Percentiles rank a stretch among this genome's conserved stretches.
phyloP scores from a whole-genome alignment of 2,888 invertebrate species.

The Tiphia femorata region DNA sequence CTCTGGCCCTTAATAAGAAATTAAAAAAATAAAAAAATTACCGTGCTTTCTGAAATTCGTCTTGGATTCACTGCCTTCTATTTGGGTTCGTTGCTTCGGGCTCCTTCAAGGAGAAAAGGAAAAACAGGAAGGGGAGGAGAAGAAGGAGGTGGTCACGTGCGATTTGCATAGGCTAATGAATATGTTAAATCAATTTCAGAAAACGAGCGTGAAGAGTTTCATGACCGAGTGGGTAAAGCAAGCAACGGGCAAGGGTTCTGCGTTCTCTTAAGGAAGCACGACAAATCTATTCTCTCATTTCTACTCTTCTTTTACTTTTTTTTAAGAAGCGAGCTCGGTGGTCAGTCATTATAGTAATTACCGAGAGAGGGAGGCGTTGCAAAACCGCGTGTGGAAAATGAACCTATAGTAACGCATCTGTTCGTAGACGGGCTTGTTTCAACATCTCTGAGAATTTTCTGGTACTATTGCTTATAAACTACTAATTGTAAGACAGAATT shows the following conservation, averaged over 20 bases:
- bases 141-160: constrained; percentile 1
- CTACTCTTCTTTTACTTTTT: too few relatives aligned
- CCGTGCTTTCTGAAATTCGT: not conserved
- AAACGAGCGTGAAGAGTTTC: too few relatives aligned
- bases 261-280: too few relatives aligned
- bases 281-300: too few relatives aligned
- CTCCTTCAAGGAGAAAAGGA: constrained; percentile 1
- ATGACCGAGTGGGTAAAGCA: constrained; percentile 44
- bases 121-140: not conserved
- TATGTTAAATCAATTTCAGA: constrained; percentile 67
- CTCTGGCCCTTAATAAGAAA: too few relatives aligned
- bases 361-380: constrained; percentile 63
- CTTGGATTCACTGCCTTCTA: not conserved
- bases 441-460: too few relatives aligned
- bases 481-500: too few relatives aligned
- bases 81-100: not conserved
- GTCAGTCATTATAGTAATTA: constrained; percentile 68
- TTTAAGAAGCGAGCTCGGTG: constrained; percentile 53
- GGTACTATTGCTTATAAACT: too few relatives aligned
- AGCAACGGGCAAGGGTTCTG: too few relatives aligned
- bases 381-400: constrained; percentile 66
- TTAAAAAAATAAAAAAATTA: too few relatives aligned
- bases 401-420: constrained; percentile 66
- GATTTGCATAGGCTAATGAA: constrained; percentile 68
- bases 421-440: too few relatives aligned